These are phyloP conservation scores for Tapirus terrestris DNA, from an alignment of 2,113 vertebrate genomes.

Conservation along the genomic window DNA sequence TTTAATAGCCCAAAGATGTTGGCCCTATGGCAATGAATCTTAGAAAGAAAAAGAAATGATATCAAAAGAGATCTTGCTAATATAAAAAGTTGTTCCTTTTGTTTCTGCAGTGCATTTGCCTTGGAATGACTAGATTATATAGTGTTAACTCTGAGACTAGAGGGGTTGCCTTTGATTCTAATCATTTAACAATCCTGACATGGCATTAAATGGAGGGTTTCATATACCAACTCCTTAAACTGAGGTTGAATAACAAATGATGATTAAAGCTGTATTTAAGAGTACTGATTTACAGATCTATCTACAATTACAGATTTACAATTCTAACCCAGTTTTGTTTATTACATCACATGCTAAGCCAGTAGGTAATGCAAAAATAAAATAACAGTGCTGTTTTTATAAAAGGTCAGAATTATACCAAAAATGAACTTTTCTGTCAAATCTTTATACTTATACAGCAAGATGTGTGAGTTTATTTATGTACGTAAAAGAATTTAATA, in stretches of 20 bases:
- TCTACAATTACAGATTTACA: slow-evolving; percentile 50
- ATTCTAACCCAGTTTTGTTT: slow-evolving; percentile 78
- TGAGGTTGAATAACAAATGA: slow-evolving; percentile 68
- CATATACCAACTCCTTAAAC: slow-evolving; percentile 52
- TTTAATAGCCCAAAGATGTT: slow-evolving; percentile 75
- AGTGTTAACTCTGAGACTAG: slow-evolving; percentile 70
- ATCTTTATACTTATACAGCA: slow-evolving; percentile 71
- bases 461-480: slow-evolving; percentile 76
- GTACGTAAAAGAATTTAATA: slow-evolving; percentile 65
- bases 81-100: slow-evolving; percentile 71
- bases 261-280: slow-evolving; percentile 75
- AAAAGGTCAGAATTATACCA: slow-evolving; percentile 74
- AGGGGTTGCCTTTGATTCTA: slow-evolving; percentile 57
- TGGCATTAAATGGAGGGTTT: slow-evolving; percentile 41
- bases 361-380: slow-evolving; percentile 73
- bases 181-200: slow-evolving; percentile 69
- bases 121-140: slow-evolving; percentile 52
- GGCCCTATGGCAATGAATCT: slow-evolving; percentile 76
- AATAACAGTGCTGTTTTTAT: slow-evolving; percentile 70
- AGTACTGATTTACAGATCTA: slow-evolving; percentile 57
- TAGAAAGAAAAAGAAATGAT: slow-evolving; percentile 70
- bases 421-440: slow-evolving; percentile 73
- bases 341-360: slow-evolving; percentile 66
- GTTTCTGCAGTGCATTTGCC: slow-evolving; percentile 73
- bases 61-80: slow-evolving; percentile 61